A percentile compares a stretch with the other conserved stretches of the same genome.
Conservation (phyloP, 2,797 vertebrate species). For the Chloroceryle amazona region DNA sequence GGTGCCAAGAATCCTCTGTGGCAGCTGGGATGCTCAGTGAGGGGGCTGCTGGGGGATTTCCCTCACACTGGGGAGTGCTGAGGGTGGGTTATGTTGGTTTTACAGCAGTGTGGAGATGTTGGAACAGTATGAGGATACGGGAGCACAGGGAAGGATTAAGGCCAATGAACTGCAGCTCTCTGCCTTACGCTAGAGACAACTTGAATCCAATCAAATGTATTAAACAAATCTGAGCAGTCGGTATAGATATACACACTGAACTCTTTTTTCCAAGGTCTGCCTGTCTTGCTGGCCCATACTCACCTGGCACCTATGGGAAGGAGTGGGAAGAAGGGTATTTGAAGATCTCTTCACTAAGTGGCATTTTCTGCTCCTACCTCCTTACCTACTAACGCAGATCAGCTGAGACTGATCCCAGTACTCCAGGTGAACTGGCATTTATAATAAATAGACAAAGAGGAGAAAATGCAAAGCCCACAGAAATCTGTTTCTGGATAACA, state of each 20-base stretch:
- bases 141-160: constrained; percentile 60
- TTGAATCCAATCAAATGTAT: background rate
- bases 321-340: background rate
- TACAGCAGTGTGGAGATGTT: background rate
- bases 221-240: background rate
- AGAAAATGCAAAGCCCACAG: background rate
- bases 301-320: background rate
- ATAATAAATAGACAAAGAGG: background rate
- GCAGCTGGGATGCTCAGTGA: constrained; percentile 30
- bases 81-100: background rate
- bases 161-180: constrained; percentile 48
- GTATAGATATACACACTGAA: background rate
- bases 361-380: background rate
- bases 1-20: background rate
- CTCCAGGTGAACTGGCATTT: background rate
- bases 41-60: background rate
- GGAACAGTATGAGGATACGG: background rate
- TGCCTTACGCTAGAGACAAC: constrained; percentile 7
- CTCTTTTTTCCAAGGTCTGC: background rate
- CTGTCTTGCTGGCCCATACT: background rate
- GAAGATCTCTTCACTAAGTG: background rate
- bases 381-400: background rate
- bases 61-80: background rate
- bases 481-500: background rate
- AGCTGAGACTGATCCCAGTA: background rate